Base-by-base conservation (phyloP, 2,113 vertebrate genomes). In the Lamprologus speciosus region DNA sequence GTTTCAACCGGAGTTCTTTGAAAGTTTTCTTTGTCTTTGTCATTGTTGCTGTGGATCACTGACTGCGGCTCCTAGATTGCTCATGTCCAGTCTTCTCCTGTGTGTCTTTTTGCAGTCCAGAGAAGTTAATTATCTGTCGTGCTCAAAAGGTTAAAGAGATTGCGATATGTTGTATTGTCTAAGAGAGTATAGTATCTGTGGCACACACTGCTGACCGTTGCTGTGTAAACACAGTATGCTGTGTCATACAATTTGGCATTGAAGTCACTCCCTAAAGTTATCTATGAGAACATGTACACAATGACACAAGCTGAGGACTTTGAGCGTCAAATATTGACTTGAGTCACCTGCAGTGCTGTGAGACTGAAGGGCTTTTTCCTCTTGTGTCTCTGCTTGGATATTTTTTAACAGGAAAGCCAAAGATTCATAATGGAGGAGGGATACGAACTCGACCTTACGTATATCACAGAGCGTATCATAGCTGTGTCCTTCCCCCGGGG, bases 401-500 rank as follows among this genome's bases (percentile, higher is more conserved):
- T 37, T 54, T 85, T 83, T 50, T 31, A 28, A 84, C 90, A 95
- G 94, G 51, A 87, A 73, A 33, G 45, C 58, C 42, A 60, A 35
- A 84, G 58, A 55, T 80, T 88, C 87, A 88, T 5, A 93, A 99
- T 99, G 98, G 98, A 98, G 94, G 97, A 98, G 88, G 96, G 97
- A 90, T 98, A 97, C 11, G 98, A 98, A 90, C 97, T 99, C 57
- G 98, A 99, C 93, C 97, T 99, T 87, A 99, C 97, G 7, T 99
- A 99, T 11, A 96, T 99, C 95, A 99, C 98, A 0, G 98, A 99
- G 40, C 96, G 98, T 21, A 98, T 99, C 94, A 99, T 99, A 2
- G 97, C 98, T 0, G 97, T 99, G 55, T 98, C 97, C 88, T 99
- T 99, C 92, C 98, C 98, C 9, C 90, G 96, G 3, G 95, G 95